Base-by-base conservation (phyloP, 2,888 invertebrate genomes). In the Drosophila pseudotalamancana region DNA sequence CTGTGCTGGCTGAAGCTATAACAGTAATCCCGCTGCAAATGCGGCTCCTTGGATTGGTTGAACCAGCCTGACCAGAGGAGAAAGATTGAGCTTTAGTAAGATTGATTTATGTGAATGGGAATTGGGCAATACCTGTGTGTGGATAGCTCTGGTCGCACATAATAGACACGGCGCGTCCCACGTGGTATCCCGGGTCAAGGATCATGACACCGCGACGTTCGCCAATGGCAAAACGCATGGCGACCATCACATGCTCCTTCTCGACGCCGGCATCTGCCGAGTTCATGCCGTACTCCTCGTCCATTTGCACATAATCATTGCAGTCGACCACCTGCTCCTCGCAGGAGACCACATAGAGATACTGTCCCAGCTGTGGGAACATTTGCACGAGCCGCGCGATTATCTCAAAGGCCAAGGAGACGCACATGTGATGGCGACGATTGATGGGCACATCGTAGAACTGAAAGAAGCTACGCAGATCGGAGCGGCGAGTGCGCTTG, bases 131-230 rank as follows among this genome's bases (percentile, higher is more conserved):
- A 91, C 91, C 91, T 64, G 97, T 97, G 87, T 98, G 97, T 11
- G 97, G 98, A 91, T 96, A 97, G 43, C 93, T 92, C 66, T 94
- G 93, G 90, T 98, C 97, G 31, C 93, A 93, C 97, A 97, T 98
- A 49, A 97, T 95, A 18, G 97, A 96, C 65, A 97, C 94, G 57
- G 96, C 95, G 65, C 97, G 93, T 35, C 96, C 95, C 64, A 97
- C 95, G 91, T 98, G 97, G 92, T 98, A 98, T 14, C 97, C 97
- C 0, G 97, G 97, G 92, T 98, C 98, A 34, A 97, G 94, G 18
- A 98, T 93, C 92, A 97, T 92, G 46, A 96, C 92, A 25, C 97
- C 97, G 1, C 92, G 91, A 32, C 97, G 93, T 25, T 95, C 96
- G 45, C 94, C 94, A 56, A 97, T 94, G 74, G 93, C 92, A 63